Conservation (phyloP, 2,113 vertebrate species). For the Amphiprion percula region DNA sequence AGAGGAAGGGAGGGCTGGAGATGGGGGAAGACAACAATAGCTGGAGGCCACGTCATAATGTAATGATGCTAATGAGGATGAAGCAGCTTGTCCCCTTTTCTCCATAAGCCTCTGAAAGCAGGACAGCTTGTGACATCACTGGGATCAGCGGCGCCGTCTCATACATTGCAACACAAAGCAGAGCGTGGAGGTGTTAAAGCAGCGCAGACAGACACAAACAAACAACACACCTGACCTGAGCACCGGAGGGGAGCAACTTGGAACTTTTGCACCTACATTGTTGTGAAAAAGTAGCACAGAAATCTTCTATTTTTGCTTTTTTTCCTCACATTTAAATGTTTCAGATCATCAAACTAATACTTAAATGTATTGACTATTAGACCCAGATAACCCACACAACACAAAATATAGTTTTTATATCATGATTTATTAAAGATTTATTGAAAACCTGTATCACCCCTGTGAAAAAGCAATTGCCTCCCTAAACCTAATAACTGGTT, state of each 20-base stretch:
- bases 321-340: too few species aligned
- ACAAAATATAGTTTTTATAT: too few species aligned
- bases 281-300: too few species aligned
- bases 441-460: too few species aligned
- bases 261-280: background rate
- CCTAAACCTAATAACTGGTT: too few species aligned
- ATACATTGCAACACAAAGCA: constrained; percentile 31
- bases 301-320: too few species aligned
- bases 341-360: too few species aligned
- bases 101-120: constrained; percentile 71
- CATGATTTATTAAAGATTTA: too few species aligned
- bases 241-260: background rate
- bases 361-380: too few species aligned
- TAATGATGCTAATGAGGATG: constrained; percentile 73
- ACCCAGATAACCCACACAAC: too few species aligned
- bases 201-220: background rate
- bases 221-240: background rate
- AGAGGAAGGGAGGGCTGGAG: background rate
- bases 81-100: constrained; percentile 66
- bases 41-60: constrained; percentile 59
- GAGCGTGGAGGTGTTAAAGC: background rate
- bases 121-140: constrained; percentile 69
- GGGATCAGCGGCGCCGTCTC: constrained; percentile 50
- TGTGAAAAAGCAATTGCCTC: too few species aligned
- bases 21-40: constrained; percentile 51